A percentile compares a stretch with the other conserved stretches of the same genome.
phyloP scores from a whole-genome alignment of 37 sponge, comb jelly and placozoan species.

The Agelas oroides region DNA sequence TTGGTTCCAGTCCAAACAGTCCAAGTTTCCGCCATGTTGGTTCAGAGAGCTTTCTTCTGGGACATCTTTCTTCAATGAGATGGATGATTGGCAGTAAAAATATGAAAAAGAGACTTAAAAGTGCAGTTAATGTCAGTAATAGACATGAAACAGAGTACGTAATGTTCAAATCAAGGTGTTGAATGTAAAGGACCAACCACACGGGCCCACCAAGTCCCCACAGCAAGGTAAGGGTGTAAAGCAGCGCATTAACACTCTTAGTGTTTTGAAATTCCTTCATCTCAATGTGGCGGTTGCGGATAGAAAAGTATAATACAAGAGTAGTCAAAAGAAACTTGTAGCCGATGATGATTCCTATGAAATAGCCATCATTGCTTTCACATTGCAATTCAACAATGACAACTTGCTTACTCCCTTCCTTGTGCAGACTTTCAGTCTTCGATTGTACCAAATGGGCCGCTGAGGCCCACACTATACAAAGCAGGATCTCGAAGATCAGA shows the following conservation, averaged over 20 bases:
- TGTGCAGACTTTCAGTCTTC: background rate
- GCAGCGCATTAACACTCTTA: conserved; percentile 37
- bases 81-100: conserved; percentile 26
- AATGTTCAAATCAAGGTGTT: background rate
- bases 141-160: background rate
- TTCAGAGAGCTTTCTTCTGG: no score
- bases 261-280: conserved; percentile 33
- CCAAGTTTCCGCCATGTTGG: no score
- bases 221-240: conserved; percentile 27
- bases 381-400: background rate
- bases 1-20: no score
- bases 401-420: background rate
- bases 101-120: background rate
- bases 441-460: conserved; percentile 1
- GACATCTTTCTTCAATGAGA: background rate
- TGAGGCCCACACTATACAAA: conserved; percentile 11
- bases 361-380: background rate
- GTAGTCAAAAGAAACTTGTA: background rate
- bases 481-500: background rate
- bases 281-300: conserved; percentile 25
- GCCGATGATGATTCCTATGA: background rate
- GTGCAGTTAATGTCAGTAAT: background rate
- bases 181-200: background rate
- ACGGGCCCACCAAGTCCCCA: conserved; percentile 7
- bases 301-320: conserved; percentile 22